These are phyloP conservation scores for Nematolebias whitei DNA, from an alignment of 2,113 vertebrate genomes.

Conservation along the genomic window DNA sequence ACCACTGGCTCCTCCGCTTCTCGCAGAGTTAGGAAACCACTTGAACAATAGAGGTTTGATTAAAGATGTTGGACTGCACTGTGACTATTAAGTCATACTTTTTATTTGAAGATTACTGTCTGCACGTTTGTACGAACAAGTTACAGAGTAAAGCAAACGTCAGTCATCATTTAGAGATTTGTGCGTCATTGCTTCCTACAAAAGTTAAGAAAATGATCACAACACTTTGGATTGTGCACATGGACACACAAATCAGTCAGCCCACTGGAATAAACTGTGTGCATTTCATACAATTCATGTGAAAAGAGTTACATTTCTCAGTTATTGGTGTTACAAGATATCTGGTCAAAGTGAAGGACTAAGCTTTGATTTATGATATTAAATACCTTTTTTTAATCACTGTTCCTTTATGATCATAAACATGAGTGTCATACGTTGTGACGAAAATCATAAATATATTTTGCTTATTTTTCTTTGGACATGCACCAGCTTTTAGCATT, in stretches of 20 bases:
- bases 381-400: too few relatives aligned
- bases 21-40: conserved; percentile 3
- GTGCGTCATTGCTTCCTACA: neutral
- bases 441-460: too few relatives aligned
- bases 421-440: too few relatives aligned
- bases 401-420: too few relatives aligned
- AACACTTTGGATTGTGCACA: neutral
- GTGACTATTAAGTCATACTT: neutral
- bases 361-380: too few relatives aligned
- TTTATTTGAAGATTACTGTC: neutral
- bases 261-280: too few relatives aligned
- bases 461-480: too few relatives aligned
- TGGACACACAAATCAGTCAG: neutral
- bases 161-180: conserved; percentile 3
- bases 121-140: too few relatives aligned
- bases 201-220: neutral
- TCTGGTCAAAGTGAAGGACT: too few relatives aligned
- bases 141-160: neutral
- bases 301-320: too few relatives aligned
- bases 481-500: neutral
- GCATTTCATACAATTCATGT: too few relatives aligned
- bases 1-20: conserved; percentile 10
- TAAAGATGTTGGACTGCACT: neutral
- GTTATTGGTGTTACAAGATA: too few relatives aligned
- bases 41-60: conserved; percentile 3